phyloP scores from a whole-genome alignment of 2,797 vertebrate genomes.

The Carapus acus region DNA sequence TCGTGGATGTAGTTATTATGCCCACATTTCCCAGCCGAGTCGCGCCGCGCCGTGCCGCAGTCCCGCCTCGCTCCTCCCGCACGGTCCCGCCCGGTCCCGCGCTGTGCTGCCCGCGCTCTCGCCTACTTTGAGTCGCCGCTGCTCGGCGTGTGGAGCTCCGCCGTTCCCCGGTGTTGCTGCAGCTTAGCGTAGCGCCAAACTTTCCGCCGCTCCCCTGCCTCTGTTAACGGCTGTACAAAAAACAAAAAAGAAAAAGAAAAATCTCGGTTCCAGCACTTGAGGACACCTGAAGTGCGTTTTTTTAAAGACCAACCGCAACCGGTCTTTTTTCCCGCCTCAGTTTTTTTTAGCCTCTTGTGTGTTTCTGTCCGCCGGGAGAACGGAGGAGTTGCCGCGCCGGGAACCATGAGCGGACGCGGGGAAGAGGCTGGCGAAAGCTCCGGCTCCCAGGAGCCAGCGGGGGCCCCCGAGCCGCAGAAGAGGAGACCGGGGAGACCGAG shows the following conservation, averaged over 20 bases:
- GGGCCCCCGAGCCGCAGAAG: slow-evolving; percentile 83
- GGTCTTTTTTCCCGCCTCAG: slow-evolving; percentile 25
- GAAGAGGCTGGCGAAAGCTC: slow-evolving; percentile 86
- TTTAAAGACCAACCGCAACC: slow-evolving; percentile 25
- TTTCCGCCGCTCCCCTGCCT: slow-evolving; percentile 50
- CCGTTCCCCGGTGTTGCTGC: slow-evolving; percentile 45
- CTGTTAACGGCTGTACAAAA: slow-evolving; percentile 44
- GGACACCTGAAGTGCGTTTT: slow-evolving; percentile 45
- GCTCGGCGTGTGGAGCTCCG: slow-evolving; percentile 24
- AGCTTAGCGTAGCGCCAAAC: slow-evolving; percentile 38
- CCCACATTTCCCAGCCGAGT: slow-evolving; percentile 45
- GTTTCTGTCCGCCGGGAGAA: slow-evolving; percentile 24
- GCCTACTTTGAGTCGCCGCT: slow-evolving; percentile 23
- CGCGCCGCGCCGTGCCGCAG: slow-evolving; percentile 39
- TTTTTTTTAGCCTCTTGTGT: slow-evolving; percentile 3
- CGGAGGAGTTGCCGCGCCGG: slow-evolving; percentile 55
- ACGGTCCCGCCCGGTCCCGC: slow-evolving; percentile 51
- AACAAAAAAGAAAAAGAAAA: no score
- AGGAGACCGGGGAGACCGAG: slow-evolving; percentile 90
- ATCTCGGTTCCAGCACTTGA: slow-evolving; percentile 33
- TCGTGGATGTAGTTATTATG: slow-evolving; percentile 57
- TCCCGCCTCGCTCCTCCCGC: slow-evolving; percentile 35
- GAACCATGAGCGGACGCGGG: slow-evolving; percentile 85
- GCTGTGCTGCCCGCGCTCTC: slow-evolving; percentile 40
- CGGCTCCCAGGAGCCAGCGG: slow-evolving; percentile 64